phyloP scores from a whole-genome alignment of 2,888 invertebrate species.

The Pollenia labialis region DNA sequence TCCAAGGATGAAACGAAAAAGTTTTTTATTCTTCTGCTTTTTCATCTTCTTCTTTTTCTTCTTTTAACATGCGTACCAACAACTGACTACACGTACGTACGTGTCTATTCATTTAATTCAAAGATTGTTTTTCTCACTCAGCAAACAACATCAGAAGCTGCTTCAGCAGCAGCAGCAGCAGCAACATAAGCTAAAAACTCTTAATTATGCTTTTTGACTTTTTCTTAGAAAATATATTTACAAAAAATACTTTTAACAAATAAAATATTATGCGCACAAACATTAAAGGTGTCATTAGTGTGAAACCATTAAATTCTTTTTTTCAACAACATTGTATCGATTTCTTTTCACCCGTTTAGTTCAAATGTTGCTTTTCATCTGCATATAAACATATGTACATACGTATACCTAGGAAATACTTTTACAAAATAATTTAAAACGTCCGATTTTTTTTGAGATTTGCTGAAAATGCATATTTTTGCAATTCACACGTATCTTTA shows the following conservation, averaged over 20 bases:
- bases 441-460: constrained; percentile 13
- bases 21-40: constrained; percentile 29
- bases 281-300: constrained; percentile 68
- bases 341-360: constrained; percentile 55
- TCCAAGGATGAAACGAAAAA: constrained; percentile 55
- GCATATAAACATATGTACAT: too few relatives aligned
- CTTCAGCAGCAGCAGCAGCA: not conserved
- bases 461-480: constrained; percentile 17
- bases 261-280: constrained; percentile 39
- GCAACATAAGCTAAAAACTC: constrained; percentile 14
- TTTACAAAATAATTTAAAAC: constrained; percentile 11
- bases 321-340: constrained; percentile 63
- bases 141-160: constrained; percentile 47
- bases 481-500: constrained; percentile 25
- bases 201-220: constrained; percentile 60
- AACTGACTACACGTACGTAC: constrained; percentile 77
- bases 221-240: constrained; percentile 25
- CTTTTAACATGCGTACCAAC: constrained; percentile 77
- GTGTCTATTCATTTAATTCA: constrained; percentile 79
- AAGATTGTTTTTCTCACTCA: constrained; percentile 55
- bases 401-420: constrained; percentile 16
- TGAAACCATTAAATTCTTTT: constrained; percentile 62
- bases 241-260: constrained; percentile 11
- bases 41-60: constrained; percentile 17
- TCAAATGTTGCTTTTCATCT: constrained; percentile 25